A percentile compares a stretch with the other conserved stretches of the same genome.
Conservation (phyloP, 2,797 vertebrate genomes). For the Molossus alvarezi region DNA sequence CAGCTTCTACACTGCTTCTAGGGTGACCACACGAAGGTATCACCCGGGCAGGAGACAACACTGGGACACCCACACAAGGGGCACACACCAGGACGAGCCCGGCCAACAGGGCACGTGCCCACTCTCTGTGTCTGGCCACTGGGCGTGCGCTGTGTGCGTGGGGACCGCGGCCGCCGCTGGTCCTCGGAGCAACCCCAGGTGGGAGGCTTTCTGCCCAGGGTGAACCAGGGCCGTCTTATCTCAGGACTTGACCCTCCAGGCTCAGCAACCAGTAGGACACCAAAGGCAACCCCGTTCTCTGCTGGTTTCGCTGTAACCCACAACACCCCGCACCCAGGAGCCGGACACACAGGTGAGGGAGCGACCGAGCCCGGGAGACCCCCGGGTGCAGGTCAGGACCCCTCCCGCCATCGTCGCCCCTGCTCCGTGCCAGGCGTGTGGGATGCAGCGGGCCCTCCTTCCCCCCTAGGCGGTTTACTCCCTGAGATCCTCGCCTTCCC, state of each 20-base stretch:
- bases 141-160: accelerated
- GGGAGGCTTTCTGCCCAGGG: background rate
- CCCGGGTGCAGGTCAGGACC: accelerated
- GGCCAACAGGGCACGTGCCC: accelerated
- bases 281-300: accelerated
- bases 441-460: accelerated
- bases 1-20: accelerated
- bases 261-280: background rate
- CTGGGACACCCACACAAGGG: background rate
- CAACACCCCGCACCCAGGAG: accelerated
- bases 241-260: too few relatives aligned
- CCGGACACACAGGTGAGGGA: background rate
- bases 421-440: accelerated
- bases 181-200: accelerated
- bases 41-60: accelerated
- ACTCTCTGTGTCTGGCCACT: accelerated
- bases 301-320: accelerated
- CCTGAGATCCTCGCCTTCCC: background rate
- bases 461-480: background rate
- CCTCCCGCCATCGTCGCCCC: accelerated
- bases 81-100: background rate
- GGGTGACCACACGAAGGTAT: accelerated
- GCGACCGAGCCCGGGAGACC: accelerated
- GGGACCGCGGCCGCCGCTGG: accelerated
- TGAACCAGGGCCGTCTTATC: background rate